phyloP scores from a whole-genome alignment of 2,888 invertebrate genomes.

The Acleris sparsana region DNA sequence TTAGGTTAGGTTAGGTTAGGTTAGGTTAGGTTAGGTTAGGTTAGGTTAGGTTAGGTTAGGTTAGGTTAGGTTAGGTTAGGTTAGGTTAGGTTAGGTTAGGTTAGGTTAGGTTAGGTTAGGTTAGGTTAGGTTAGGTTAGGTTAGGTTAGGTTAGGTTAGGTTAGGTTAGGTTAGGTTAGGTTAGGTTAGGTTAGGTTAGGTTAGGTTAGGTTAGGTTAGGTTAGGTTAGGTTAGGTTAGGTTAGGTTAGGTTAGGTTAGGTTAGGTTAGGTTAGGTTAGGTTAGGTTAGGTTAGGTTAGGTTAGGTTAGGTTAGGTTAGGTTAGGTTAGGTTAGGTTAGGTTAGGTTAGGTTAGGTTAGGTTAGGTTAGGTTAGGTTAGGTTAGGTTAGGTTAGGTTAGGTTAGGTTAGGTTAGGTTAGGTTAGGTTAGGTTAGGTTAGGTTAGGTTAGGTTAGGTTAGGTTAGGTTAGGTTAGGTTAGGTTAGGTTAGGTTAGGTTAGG shows the following conservation, averaged over 20 bases:
- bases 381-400: conserved; percentile 36
- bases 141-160: conserved; percentile 10
- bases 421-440: conserved; percentile 37
- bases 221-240: conserved; percentile 13
- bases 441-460: conserved; percentile 37
- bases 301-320: conserved; percentile 28
- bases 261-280: conserved; percentile 8
- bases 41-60: conserved; percentile 11
- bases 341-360: conserved; percentile 38
- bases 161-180: conserved; percentile 11
- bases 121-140: conserved; percentile 13
- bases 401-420: conserved; percentile 37
- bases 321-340: conserved; percentile 15
- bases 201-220: conserved; percentile 13
- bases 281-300: conserved; percentile 13
- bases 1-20: conserved; percentile 13
- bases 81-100: conserved; percentile 13
- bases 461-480: conserved; percentile 37
- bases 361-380: conserved; percentile 37
- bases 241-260: conserved; percentile 13
- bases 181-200: conserved; percentile 11
- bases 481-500: conserved; percentile 37
- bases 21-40: conserved; percentile 13
- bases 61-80: conserved; percentile 13
- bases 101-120: conserved; percentile 13